These are phyloP conservation scores for Hirtodrosophila confusa DNA, from an alignment of 2,888 invertebrate species.

Conservation along the genomic window DNA sequence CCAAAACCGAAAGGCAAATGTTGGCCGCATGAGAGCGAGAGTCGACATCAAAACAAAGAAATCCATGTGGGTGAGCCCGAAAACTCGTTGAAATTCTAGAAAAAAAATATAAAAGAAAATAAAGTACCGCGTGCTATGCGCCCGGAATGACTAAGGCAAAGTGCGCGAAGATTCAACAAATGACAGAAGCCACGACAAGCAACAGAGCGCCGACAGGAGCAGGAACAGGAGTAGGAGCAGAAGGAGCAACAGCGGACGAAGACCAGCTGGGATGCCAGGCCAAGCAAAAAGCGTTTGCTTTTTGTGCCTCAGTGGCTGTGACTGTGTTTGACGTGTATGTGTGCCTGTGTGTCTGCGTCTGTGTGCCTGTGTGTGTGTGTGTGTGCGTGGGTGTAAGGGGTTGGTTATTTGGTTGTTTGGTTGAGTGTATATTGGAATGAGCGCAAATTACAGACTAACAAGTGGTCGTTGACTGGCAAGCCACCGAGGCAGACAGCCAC, in stretches of 20 bases:
- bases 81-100: constrained; percentile 60
- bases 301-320: constrained; percentile 65
- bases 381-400: constrained; percentile 3
- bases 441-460: constrained; percentile 80
- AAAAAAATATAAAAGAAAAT: constrained; percentile 14
- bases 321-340: constrained; percentile 59
- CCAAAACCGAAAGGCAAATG: constrained; percentile 26
- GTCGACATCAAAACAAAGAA: constrained; percentile 73
- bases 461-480: constrained; percentile 81
- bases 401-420: constrained; percentile 16
- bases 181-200: constrained; percentile 70
- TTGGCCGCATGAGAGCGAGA: constrained; percentile 51
- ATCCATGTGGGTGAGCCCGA: constrained; percentile 46
- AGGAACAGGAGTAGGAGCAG: background rate
- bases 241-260: constrained; percentile 1
- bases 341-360: constrained; percentile 24
- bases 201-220: constrained; percentile 45
- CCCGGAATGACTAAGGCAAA: constrained; percentile 66
- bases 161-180: constrained; percentile 74
- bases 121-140: constrained; percentile 50
- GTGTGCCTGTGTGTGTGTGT: constrained; percentile 19
- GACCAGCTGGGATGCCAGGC: constrained; percentile 38
- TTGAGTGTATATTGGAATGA: constrained; percentile 28
- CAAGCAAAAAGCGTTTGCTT: constrained; percentile 71
- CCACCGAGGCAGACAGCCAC: constrained; percentile 72